Evolutionary conservation across 2,113 vertebrate genomes (phyloP).

Genomic region (mouse (Mus musculus)): DNA sequence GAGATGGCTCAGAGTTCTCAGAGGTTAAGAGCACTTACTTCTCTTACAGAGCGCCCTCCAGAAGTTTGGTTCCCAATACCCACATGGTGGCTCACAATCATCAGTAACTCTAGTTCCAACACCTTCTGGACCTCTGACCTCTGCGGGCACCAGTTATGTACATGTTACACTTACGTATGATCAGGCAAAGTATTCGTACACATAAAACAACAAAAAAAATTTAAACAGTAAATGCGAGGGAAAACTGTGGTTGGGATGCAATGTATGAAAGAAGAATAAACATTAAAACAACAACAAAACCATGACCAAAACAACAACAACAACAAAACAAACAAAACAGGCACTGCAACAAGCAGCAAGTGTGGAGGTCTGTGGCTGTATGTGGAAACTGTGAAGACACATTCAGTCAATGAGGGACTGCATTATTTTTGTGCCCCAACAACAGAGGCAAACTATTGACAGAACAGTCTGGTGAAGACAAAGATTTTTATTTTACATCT

Average conservation of each 20-base stretch:
- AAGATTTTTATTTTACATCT: not conserved
- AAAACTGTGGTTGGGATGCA: not conserved
- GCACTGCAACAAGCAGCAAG: not conserved
- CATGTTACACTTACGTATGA: not conserved
- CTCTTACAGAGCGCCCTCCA: not conserved
- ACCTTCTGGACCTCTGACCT: not conserved
- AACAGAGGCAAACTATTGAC: not conserved
- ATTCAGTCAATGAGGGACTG: not conserved
- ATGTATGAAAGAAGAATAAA: not conserved
- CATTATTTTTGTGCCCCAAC: not conserved
- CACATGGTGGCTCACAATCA: not conserved
- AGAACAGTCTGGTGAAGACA: not conserved
- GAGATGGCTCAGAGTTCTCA: not conserved
- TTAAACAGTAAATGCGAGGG: not conserved
- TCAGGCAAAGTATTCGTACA: not conserved
- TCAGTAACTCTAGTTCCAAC: not conserved
- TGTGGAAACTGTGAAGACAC: not conserved
- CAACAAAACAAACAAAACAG: not conserved
- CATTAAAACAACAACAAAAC: not conserved
- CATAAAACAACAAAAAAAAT: not conserved
- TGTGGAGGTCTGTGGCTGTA: not conserved
- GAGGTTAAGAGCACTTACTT: not conserved
- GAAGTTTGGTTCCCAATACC: not conserved
- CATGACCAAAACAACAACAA: not conserved
- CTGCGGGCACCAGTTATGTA: not conserved